Percentiles rank a stretch among this genome's conserved stretches.
Conservation (phyloP, 2,888 invertebrate genomes). For the Ctena decussata region DNA sequence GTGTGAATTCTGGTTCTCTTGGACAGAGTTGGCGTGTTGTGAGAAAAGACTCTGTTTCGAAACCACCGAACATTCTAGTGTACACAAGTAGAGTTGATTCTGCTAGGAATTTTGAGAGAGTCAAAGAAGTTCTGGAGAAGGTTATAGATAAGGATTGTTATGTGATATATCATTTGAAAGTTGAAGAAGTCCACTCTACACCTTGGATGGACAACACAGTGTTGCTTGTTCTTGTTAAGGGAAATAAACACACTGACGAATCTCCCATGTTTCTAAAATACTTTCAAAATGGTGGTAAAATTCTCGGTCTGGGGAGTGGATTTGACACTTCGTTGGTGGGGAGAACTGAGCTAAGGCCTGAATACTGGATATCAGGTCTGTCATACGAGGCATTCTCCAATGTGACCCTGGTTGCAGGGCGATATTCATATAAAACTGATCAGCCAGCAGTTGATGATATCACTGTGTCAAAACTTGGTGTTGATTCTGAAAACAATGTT, state of each 20-base stretch:
- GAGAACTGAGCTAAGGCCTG: constrained; percentile 42
- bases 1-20: constrained; percentile 18
- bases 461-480: constrained; percentile 40
- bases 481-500: constrained; percentile 60
- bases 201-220: constrained; percentile 85
- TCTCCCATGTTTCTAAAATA: constrained; percentile 75
- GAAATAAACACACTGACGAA: constrained; percentile 75
- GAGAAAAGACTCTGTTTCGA: constrained; percentile 48
- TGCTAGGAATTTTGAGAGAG: constrained; percentile 75
- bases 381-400: constrained; percentile 70
- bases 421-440: constrained; percentile 66
- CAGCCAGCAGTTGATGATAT: constrained; percentile 14
- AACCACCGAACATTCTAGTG: constrained; percentile 86
- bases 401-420: constrained; percentile 72
- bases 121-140: constrained; percentile 73
- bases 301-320: constrained; percentile 74
- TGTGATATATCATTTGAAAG: constrained; percentile 83
- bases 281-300: constrained; percentile 75
- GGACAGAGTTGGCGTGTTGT: constrained; percentile 42
- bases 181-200: constrained; percentile 74
- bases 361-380: constrained; percentile 67
- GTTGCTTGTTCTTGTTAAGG: constrained; percentile 78
- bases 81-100: constrained; percentile 85
- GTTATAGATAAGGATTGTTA: constrained; percentile 82
- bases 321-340: constrained; percentile 70